Conservation (phyloP, 30 jellyfish, hydroid and myxozoan species). For the Hydractinia symbiolongicarpus region DNA sequence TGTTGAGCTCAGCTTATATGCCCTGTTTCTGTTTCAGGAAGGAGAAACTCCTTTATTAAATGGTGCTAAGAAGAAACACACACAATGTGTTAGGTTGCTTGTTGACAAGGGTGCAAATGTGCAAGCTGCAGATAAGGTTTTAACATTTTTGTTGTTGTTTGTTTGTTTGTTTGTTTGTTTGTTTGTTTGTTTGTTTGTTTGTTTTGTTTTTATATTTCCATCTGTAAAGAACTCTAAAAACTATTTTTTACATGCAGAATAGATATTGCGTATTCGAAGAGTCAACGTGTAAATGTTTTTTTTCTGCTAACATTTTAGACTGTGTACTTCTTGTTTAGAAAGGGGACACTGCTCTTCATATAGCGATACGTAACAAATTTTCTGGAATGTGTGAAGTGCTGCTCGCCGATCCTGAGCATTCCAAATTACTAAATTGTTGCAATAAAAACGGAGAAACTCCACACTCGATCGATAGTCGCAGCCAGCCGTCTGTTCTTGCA, state of each 20-base stretch:
- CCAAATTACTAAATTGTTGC: slow-evolving; percentile 49
- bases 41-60: slow-evolving; percentile 80
- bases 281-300: neutral
- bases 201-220: neutral
- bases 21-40: slow-evolving; percentile 42
- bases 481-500: slow-evolving; percentile 62
- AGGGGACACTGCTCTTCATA: slow-evolving; percentile 95
- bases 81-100: slow-evolving; percentile 76
- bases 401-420: slow-evolving; percentile 56
- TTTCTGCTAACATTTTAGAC: no score
- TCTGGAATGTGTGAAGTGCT: slow-evolving; percentile 86
- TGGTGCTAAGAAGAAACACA: slow-evolving; percentile 82
- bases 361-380: slow-evolving; percentile 67
- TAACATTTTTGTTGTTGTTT: neutral
- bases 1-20: neutral
- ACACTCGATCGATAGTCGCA: slow-evolving; percentile 64
- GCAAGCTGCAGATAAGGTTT: slow-evolving; percentile 73
- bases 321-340: slow-evolving; percentile 35
- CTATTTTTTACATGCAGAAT: neutral
- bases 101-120: slow-evolving; percentile 86
- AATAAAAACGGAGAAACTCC: slow-evolving; percentile 94
- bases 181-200: no score
- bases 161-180: no score
- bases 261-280: neutral
- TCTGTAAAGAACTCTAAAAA: neutral